Evolutionary conservation across 2,797 vertebrate species (phyloP), one percentile per base, ranked within the genome.

Genomic region (Acomys russatus): DNA sequence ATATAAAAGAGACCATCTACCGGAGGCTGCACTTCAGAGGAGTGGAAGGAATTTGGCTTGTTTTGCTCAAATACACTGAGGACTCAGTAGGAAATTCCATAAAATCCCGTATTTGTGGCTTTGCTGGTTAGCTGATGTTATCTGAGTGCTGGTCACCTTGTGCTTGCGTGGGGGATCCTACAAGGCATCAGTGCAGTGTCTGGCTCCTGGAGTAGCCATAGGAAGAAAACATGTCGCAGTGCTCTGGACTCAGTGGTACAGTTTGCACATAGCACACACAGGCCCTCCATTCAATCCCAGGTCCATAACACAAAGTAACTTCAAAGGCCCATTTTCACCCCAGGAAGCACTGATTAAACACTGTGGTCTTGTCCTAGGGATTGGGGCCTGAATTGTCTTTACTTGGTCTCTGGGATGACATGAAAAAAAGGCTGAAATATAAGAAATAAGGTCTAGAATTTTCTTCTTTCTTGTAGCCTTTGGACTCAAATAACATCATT

Each of bases 401-500:
- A 71, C 38, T 76, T 49, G 25, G 76, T 66, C 77, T 70, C 25
- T 91, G 85, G 54, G 63, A 90, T 38, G 23, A 93, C 18, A 84
- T 20, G 12, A 35, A 56, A 63, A 63, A 84, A 56, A 51, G 18
- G 11, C 76, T 82, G 51, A 93, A 93, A 85, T 93, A 82, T 56
- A 94, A 61, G 88, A 95, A 92, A 92, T 90, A 94, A 94, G 54
- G 44, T 33, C 63, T 54, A 95, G 56, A 95, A 96, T 88, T 78
- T 91, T 94, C 82, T 92, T 96, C 95, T 88, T 92, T 71, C 79
- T 78, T 87, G 76, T 95, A 90, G 64, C 80, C 35, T 88, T 70
- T 92, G 93, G 96, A 90, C 70, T 51, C 54, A 77, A 84, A 88
- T 87, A 82, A 92, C 12, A 94, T 64, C 73, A 96, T 96, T 96